Conservation (phyloP, 2,888 invertebrate genomes). For the Charanyca ferruginea region DNA sequence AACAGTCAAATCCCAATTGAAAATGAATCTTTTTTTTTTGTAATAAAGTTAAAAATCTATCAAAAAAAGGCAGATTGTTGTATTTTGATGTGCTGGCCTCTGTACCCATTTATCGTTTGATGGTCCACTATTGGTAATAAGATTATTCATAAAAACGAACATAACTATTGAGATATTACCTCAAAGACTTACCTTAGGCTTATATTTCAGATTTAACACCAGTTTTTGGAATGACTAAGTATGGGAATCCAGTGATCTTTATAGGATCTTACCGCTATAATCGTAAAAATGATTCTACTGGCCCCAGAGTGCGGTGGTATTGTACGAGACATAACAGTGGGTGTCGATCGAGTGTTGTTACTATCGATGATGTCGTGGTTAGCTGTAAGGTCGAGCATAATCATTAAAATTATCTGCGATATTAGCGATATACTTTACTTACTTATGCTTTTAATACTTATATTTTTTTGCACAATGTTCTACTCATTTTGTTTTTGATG, state of each 20-base stretch:
- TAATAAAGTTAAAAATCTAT: no score
- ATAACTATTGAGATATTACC: background rate
- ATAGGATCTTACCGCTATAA: slow-evolving; percentile 41
- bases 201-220: slow-evolving; percentile 30
- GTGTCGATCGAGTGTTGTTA: slow-evolving; percentile 34
- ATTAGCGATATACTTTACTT: background rate
- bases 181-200: background rate
- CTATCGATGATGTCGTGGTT: slow-evolving; percentile 17
- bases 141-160: background rate
- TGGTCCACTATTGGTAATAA: no score
- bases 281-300: slow-evolving; percentile 12
- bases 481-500: no score
- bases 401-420: background rate
- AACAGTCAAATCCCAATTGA: no score
- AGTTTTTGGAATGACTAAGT: slow-evolving; percentile 18
- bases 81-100: no score
- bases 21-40: no score
- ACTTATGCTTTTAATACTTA: no score
- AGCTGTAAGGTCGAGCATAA: slow-evolving; percentile 23
- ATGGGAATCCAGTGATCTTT: slow-evolving; percentile 45
- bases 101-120: no score
- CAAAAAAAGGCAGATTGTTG: no score
- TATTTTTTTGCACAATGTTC: no score
- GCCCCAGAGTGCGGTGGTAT: slow-evolving; percentile 37
- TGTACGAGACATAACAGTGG: slow-evolving; percentile 28